Conservation (phyloP, 2,113 vertebrate species). For the Oophaga pumilio region DNA sequence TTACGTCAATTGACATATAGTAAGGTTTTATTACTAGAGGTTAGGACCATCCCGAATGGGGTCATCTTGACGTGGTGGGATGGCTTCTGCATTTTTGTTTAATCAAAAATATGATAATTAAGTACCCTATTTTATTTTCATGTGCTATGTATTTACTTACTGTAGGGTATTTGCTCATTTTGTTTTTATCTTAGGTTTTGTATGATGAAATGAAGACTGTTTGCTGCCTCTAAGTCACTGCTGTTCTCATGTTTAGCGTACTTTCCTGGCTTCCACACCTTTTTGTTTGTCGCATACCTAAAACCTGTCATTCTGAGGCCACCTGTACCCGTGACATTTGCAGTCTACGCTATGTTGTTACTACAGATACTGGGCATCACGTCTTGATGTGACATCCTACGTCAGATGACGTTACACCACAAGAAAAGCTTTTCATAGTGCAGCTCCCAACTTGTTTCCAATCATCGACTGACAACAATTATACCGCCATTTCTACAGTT, state of each 20-base stretch:
- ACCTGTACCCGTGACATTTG: background rate
- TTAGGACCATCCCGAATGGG: no score
- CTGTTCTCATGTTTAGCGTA: background rate
- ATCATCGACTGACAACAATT: background rate
- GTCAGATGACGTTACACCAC: background rate
- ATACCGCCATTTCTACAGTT: background rate
- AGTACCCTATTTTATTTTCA: no score
- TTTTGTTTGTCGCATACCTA: background rate
- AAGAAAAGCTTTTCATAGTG: background rate
- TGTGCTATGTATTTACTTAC: no score
- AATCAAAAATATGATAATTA: no score
- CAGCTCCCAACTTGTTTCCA: background rate
- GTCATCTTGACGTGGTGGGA: no score
- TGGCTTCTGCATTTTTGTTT: no score
- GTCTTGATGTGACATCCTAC: background rate
- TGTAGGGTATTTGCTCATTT: no score
- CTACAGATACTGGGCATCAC: background rate
- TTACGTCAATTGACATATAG: no score
- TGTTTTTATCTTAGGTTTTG: no score
- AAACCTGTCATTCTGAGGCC: background rate
- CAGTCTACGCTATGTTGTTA: background rate
- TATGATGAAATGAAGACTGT: background rate
- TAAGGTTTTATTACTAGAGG: no score
- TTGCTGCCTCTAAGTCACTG: background rate
- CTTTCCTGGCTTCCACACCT: background rate